Evolutionary conservation across 2,888 invertebrate genomes (phyloP).

Genomic region (Suillia variegata): DNA sequence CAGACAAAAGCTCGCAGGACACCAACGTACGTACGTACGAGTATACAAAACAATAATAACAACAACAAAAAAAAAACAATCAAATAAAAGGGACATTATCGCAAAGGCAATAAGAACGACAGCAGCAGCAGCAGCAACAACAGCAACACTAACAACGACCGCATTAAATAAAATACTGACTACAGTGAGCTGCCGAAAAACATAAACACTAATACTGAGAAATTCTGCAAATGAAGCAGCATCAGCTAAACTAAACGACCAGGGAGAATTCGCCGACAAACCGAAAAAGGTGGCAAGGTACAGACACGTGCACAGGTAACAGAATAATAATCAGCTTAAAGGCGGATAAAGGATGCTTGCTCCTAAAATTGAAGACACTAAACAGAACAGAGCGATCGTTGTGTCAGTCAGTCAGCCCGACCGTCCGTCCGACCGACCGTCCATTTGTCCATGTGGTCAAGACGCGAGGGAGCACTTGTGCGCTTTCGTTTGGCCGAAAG

Average conservation of each 20-base stretch:
- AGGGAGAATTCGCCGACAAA: no score
- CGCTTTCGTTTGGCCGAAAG: neutral
- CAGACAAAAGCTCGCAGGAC: neutral
- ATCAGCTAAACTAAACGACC: no score
- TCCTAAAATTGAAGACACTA: no score
- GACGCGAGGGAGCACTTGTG: neutral
- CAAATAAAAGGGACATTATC: conserved; percentile 1
- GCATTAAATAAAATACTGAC: neutral
- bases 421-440: no score
- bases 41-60: neutral
- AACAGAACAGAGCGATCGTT: no score
- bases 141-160: neutral
- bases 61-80: neutral
- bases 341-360: neutral
- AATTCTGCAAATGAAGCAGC: no score
- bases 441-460: no score
- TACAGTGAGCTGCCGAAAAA: neutral
- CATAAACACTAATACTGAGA: no score
- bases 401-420: no score
- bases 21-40: neutral
- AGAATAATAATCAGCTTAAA: conserved; percentile 1
- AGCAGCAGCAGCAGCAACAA: neutral
- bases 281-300: no score
- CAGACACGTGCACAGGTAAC: neutral
- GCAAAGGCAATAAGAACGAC: neutral